Evolutionary conservation across 2,888 invertebrate genomes (phyloP).

Genomic region (Nasonia oneida): DNA sequence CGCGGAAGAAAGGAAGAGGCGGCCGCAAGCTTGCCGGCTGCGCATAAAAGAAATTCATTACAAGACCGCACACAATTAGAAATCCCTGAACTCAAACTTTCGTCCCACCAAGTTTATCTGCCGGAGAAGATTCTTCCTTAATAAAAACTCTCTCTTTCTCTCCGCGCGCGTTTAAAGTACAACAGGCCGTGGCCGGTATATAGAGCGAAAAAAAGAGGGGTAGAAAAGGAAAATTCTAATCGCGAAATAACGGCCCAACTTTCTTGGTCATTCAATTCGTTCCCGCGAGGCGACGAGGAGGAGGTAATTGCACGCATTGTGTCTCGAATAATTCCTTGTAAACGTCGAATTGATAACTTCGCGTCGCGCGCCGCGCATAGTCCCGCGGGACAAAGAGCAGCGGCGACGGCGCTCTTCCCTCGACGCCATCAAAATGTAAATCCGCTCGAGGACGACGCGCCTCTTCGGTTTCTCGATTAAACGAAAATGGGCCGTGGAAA

Average conservation of each 20-base stretch:
- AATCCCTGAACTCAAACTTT: conserved; percentile 48
- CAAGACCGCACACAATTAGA: conserved; percentile 52
- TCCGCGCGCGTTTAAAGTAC: background rate
- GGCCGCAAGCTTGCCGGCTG: background rate
- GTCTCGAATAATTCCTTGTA: conserved; percentile 26
- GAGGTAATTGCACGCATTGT: conserved; percentile 13
- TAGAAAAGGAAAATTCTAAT: background rate
- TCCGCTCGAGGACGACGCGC: conserved; percentile 59
- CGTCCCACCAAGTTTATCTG: conserved; percentile 1
- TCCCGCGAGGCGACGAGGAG: background rate
- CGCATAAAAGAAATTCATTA: conserved; percentile 54
- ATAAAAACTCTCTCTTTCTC: conserved; percentile 21
- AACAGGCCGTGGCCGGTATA: background rate
- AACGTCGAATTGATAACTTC: conserved; percentile 39
- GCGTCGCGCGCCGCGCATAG: conserved; percentile 2
- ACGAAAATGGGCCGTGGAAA: conserved; percentile 40
- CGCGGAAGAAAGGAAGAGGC: conserved; percentile 10
- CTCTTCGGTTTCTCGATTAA: conserved; percentile 57
- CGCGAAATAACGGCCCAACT: background rate
- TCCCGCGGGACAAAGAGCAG: conserved; percentile 65
- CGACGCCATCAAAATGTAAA: conserved; percentile 68
- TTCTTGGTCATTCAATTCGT: conserved; percentile 18
- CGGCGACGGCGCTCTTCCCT: background rate
- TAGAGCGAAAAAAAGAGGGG: background rate
- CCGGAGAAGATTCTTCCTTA: background rate